These are phyloP conservation scores for Lerista edwardsae DNA, from an alignment of 2,797 vertebrate genomes.

Conservation along the genomic window DNA sequence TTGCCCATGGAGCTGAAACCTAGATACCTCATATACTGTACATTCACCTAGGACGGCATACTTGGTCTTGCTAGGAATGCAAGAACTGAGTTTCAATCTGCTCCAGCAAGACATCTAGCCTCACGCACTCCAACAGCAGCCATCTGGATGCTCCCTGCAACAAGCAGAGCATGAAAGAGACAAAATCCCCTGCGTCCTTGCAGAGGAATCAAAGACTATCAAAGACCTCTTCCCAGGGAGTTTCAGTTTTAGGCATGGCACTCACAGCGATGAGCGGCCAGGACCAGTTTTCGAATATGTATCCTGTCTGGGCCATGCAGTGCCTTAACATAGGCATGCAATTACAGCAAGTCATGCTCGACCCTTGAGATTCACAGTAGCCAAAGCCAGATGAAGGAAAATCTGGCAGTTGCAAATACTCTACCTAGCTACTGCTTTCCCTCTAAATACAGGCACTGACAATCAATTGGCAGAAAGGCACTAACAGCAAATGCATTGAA, in stretches of 20 bases:
- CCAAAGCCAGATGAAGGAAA: background rate
- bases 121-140: too few relatives aligned
- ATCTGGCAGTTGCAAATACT: background rate
- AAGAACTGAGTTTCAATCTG: too few relatives aligned
- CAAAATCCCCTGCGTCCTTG: background rate
- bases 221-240: background rate
- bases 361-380: background rate
- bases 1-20: too few relatives aligned
- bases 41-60: too few relatives aligned
- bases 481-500: conserved; percentile 31
- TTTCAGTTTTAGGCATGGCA: background rate
- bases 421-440: background rate
- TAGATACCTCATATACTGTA: too few relatives aligned
- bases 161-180: too few relatives aligned
- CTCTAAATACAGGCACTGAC: background rate
- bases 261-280: too few relatives aligned
- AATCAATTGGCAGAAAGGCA: conserved; percentile 16
- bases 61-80: too few relatives aligned
- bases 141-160: too few relatives aligned
- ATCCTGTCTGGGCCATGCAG: background rate
- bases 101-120: too few relatives aligned
- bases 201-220: background rate
- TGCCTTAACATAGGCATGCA: background rate
- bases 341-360: background rate
- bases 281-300: background rate